These are phyloP conservation scores for Eleginops maclovinus DNA, from an alignment of 2,113 vertebrate species.

Conservation along the genomic window DNA sequence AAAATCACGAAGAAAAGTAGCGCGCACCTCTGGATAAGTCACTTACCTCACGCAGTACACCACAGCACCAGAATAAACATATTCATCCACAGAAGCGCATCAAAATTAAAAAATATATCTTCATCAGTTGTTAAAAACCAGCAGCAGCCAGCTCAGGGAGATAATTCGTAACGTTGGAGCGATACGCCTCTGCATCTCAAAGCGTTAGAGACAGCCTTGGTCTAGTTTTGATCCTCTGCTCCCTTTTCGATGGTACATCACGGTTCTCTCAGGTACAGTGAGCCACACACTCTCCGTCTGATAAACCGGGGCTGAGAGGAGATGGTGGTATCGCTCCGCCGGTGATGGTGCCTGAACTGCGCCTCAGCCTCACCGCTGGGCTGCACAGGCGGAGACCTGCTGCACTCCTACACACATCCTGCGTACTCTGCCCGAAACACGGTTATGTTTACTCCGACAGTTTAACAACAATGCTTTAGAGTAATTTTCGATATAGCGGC, in stretches of 20 bases:
- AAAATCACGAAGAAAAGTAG: constrained; percentile 56
- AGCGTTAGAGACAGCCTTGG: constrained; percentile 35
- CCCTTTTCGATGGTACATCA: constrained; percentile 58
- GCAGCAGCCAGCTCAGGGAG: constrained; percentile 31
- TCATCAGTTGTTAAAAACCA: constrained; percentile 59
- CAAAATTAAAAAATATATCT: constrained; percentile 36
- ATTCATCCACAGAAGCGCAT: constrained; percentile 62
- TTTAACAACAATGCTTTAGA: neutral
- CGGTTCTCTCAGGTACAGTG: constrained; percentile 68
- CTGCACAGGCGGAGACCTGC: constrained; percentile 21
- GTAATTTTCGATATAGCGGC: neutral
- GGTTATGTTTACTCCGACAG: neutral
- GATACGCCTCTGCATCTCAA: constrained; percentile 50
- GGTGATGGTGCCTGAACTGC: constrained; percentile 61
- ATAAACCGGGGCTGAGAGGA: constrained; percentile 52
- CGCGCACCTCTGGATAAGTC: constrained; percentile 69
- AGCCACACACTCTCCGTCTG: constrained; percentile 68
- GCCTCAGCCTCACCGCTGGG: constrained; percentile 37
- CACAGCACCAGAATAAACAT: constrained; percentile 72
- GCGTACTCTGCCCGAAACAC: neutral
- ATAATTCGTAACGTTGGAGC: neutral
- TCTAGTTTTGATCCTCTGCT: constrained; percentile 52
- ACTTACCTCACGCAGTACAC: constrained; percentile 80
- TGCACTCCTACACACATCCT: constrained; percentile 21
- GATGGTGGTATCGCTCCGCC: constrained; percentile 80